A percentile compares a stretch with the other conserved stretches of the same genome.
phyloP scores from a whole-genome alignment of 2,113 vertebrate genomes.

The Pseudorasbora parva region DNA sequence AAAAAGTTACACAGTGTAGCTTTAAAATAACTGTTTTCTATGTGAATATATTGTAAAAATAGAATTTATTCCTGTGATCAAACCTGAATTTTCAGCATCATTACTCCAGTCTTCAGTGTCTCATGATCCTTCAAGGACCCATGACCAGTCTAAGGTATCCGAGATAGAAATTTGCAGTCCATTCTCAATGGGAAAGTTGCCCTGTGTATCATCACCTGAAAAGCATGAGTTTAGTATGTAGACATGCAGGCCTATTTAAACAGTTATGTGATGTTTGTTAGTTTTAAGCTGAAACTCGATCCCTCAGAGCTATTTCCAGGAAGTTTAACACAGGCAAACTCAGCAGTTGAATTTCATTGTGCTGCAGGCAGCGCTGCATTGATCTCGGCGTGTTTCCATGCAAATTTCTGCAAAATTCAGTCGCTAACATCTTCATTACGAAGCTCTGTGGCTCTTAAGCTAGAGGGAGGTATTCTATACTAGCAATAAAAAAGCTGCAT shows the following conservation, averaged over 20 bases:
- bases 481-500: conserved; percentile 19
- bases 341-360: background rate
- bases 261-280: background rate
- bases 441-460: background rate
- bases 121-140: too few relatives aligned
- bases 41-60: too few relatives aligned
- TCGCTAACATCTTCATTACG: conserved; percentile 17
- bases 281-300: background rate
- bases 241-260: background rate
- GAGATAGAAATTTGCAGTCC: too few relatives aligned
- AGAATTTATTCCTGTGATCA: too few relatives aligned
- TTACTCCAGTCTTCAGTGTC: too few relatives aligned
- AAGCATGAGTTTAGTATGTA: background rate
- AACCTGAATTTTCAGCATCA: too few relatives aligned
- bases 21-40: too few relatives aligned
- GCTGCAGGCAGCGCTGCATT: background rate
- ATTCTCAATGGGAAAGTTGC: too few relatives aligned
- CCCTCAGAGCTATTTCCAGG: conserved; percentile 4
- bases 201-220: too few relatives aligned
- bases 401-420: background rate
- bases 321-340: conserved; percentile 12
- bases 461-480: conserved; percentile 10
- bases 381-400: conserved; percentile 14
- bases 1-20: too few relatives aligned
- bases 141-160: too few relatives aligned